Conservation (phyloP, 2,797 vertebrate species). For the Onychomys leucogaster region DNA sequence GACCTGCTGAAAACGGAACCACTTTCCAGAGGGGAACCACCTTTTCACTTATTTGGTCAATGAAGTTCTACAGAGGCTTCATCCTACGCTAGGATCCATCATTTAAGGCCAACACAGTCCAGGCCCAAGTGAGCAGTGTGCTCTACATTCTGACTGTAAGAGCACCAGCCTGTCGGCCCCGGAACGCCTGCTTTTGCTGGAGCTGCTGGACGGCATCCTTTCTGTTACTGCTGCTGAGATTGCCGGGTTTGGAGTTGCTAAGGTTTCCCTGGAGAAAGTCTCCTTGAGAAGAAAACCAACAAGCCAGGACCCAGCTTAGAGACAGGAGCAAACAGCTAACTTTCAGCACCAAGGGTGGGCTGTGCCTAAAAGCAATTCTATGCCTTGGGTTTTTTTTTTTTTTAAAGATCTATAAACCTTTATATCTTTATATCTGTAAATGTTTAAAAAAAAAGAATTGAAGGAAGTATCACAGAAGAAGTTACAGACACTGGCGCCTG, state of each 20-base stretch:
- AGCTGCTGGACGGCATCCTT: not conserved
- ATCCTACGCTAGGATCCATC: not conserved
- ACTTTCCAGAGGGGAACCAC: constrained; percentile 31
- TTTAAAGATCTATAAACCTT: not conserved
- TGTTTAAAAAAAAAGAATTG: constrained; percentile 14
- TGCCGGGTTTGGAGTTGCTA: not conserved
- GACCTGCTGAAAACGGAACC: constrained; percentile 24
- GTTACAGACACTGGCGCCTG: not conserved
- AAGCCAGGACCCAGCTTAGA: not conserved
- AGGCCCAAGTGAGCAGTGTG: not conserved
- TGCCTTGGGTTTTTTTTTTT: not conserved
- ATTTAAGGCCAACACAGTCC: not conserved
- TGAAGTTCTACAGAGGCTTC: constrained; percentile 20
- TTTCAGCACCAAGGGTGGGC: constrained; percentile 23
- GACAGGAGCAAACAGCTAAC: not conserved
- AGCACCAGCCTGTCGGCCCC: not conserved
- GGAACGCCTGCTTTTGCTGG: not conserved
- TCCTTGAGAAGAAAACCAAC: constrained; percentile 33
- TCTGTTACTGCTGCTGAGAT: not conserved
- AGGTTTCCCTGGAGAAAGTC: not conserved
- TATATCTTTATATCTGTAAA: constrained; percentile 2
- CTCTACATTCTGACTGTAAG: not conserved
- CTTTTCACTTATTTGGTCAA: not conserved
- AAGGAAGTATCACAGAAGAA: constrained; percentile 61
- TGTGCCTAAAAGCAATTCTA: constrained; percentile 17